Conservation (phyloP, 2,888 invertebrate species). For the Patella depressa region DNA sequence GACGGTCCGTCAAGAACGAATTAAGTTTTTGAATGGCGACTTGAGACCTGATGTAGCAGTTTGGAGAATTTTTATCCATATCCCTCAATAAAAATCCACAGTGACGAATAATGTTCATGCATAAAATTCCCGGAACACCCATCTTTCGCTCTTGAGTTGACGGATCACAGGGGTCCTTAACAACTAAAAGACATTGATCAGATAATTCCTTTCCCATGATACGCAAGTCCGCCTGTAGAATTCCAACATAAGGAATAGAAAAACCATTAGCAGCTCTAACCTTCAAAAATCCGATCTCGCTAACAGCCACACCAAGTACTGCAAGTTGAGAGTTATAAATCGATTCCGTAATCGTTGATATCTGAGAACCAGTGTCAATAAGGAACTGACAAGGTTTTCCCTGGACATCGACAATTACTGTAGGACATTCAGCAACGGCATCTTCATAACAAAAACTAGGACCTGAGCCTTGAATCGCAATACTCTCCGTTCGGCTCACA, state of each 20-base stretch:
- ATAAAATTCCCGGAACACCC: not conserved
- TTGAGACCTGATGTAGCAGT: too few relatives aligned
- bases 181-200: not conserved
- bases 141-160: not conserved
- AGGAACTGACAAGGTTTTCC: not conserved
- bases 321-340: not conserved
- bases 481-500: not conserved
- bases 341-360: not conserved
- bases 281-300: not conserved
- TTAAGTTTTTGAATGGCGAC: too few relatives aligned
- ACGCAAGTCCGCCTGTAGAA: not conserved
- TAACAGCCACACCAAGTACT: not conserved
- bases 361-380: constrained; percentile 4
- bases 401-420: not conserved
- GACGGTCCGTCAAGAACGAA: too few relatives aligned
- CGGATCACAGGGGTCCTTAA: constrained; percentile 1
- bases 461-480: not conserved
- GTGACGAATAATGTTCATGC: not conserved
- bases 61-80: not conserved
- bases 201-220: constrained; percentile 5
- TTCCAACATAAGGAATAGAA: not conserved
- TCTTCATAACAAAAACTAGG: not conserved
- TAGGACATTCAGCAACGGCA: not conserved
- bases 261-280: constrained; percentile 7
- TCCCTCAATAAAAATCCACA: not conserved